Conservation (phyloP, 2,113 vertebrate species). For the Erinaceus europaeus region DNA sequence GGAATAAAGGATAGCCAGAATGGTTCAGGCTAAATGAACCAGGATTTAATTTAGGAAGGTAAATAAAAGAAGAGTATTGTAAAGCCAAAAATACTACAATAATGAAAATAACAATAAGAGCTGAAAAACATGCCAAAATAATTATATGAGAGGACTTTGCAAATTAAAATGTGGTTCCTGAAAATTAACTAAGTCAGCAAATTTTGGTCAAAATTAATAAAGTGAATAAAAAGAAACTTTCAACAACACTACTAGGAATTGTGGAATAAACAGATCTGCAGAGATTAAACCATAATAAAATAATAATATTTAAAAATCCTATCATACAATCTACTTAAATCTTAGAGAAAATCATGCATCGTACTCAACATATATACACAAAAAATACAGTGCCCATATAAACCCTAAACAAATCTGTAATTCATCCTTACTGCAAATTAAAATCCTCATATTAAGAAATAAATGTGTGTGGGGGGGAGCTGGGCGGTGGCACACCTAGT, state of each 20-base stretch:
- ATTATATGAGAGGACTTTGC: not conserved
- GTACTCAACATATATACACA: not conserved
- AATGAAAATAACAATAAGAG: not conserved
- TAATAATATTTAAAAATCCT: not conserved
- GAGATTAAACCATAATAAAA: not conserved
- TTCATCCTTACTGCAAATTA: too few relatives aligned
- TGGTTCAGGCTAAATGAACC: not conserved
- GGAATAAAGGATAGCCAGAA: not conserved
- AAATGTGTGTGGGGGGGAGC: too few relatives aligned
- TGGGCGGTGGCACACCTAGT: too few relatives aligned
- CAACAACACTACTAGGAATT: not conserved
- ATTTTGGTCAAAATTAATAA: not conserved
- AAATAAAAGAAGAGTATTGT: not conserved
- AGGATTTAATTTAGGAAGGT: not conserved
- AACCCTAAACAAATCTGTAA: too few relatives aligned
- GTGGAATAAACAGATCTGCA: not conserved
- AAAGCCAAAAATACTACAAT: not conserved
- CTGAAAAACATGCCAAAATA: not conserved
- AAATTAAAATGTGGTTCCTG: not conserved
- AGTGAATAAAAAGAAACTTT: not conserved
- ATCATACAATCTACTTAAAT: not conserved
- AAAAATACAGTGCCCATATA: not conserved
- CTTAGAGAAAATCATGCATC: not conserved
- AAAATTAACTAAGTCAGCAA: not conserved
- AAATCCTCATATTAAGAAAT: too few relatives aligned